Conservation (phyloP, 2,797 vertebrate genomes). For the Apogon hyalosoma region DNA sequence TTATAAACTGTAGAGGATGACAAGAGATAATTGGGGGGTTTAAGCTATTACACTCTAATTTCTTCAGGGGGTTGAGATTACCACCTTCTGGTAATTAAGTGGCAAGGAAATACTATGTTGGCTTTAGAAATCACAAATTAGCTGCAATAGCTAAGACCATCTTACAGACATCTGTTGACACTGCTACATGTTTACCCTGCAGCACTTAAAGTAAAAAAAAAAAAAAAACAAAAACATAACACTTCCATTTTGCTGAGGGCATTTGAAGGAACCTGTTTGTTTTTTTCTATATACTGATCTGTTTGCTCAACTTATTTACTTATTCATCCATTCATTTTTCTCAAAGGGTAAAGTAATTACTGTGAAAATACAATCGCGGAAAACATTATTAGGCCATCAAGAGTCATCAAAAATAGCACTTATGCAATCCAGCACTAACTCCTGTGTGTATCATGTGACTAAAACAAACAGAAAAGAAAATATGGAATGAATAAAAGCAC, state of each 20-base stretch:
- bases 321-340: too few species aligned
- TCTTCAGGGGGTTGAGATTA: conserved; percentile 46
- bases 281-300: too few species aligned
- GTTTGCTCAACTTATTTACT: too few species aligned
- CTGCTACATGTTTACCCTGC: background rate
- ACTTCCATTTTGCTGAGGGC: background rate
- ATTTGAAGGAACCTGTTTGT: background rate
- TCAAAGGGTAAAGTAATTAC: background rate
- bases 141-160: conserved; percentile 13
- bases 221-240: background rate
- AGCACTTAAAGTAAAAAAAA: background rate
- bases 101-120: conserved; percentile 41
- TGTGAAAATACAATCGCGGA: conserved; percentile 33
- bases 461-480: too few species aligned
- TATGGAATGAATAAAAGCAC: too few species aligned
- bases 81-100: conserved; percentile 48
- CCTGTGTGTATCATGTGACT: too few species aligned
- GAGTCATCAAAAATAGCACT: too few species aligned
- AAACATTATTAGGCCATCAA: too few species aligned
- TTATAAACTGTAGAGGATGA: conserved; percentile 8
- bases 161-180: conserved; percentile 21
- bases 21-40: conserved; percentile 56
- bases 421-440: too few species aligned
- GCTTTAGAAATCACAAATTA: conserved; percentile 54
- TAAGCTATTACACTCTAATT: conserved; percentile 42